A percentile compares a stretch with the other conserved stretches of the same genome.
Evolutionary conservation across 2,888 invertebrate species (phyloP).

Genomic region (Nysson spinosus): DNA sequence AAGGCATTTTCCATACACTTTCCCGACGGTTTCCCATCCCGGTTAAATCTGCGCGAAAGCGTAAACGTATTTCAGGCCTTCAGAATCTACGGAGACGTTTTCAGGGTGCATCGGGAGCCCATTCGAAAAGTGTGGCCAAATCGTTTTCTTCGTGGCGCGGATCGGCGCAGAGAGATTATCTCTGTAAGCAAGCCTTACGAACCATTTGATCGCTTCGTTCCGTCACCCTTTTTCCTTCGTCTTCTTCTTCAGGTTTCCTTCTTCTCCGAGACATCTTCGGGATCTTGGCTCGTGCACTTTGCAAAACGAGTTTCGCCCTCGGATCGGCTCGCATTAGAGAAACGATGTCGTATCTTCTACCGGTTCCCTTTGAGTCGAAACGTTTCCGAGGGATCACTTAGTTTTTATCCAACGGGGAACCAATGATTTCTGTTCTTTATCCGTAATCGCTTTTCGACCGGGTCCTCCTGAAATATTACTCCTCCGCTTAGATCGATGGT

Average conservation of each 20-base stretch:
- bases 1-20: slow-evolving; percentile 35
- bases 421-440: no score
- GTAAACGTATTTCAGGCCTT: slow-evolving; percentile 50
- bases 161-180: slow-evolving; percentile 63
- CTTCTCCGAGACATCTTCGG: slow-evolving; percentile 41
- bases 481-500: no score
- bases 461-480: no score
- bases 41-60: slow-evolving; percentile 42
- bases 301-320: slow-evolving; percentile 53
- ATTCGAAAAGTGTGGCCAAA: slow-evolving; percentile 46
- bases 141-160: slow-evolving; percentile 52
- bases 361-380: slow-evolving; percentile 1
- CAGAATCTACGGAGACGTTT: slow-evolving; percentile 24
- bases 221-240: slow-evolving; percentile 25
- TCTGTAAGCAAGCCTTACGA: slow-evolving; percentile 58
- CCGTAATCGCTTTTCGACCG: no score
- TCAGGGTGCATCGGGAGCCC: slow-evolving; percentile 25
- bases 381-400: no score
- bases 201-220: slow-evolving; percentile 61
- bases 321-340: slow-evolving; percentile 30
- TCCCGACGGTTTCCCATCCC: slow-evolving; percentile 8
- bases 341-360: slow-evolving; percentile 21
- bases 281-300: slow-evolving; percentile 50
- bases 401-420: no score
- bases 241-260: slow-evolving; percentile 29